phyloP scores from a whole-genome alignment of 2,888 invertebrate genomes.

The Brassicogethes aeneus region DNA sequence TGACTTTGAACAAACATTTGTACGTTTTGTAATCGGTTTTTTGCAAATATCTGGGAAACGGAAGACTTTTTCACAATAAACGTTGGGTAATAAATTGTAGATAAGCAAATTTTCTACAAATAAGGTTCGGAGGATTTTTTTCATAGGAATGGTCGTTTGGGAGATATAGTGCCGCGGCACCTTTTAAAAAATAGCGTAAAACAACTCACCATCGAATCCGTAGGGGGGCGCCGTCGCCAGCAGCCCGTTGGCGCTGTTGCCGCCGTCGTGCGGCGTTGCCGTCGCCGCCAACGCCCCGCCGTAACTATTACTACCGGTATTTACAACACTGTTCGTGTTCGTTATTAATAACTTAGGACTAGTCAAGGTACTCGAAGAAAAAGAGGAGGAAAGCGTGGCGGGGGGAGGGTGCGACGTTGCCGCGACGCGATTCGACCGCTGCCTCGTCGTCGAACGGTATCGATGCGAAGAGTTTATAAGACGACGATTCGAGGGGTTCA shows the following conservation, averaged over 20 bases:
- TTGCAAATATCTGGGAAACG: no score
- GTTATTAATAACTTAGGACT: constrained; percentile 38
- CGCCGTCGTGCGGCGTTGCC: not conserved
- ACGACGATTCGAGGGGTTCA: no score
- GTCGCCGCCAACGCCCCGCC: constrained; percentile 17
- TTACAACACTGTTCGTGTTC: constrained; percentile 37
- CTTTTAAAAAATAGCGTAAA: constrained; percentile 2
- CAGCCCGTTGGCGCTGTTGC: constrained; percentile 32
- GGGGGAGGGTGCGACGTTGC: constrained; percentile 3
- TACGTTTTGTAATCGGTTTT: no score
- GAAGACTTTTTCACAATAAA: no score
- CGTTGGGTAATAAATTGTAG: no score
- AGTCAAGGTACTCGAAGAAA: constrained; percentile 34
- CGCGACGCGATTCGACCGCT: constrained; percentile 6
- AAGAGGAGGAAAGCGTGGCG: constrained; percentile 11
- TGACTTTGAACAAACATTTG: no score
- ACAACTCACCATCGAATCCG: constrained; percentile 32
- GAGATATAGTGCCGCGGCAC: not conserved
- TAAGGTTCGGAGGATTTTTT: no score
- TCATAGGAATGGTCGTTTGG: no score
- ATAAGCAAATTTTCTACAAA: no score
- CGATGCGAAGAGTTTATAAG: no score
- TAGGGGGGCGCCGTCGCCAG: constrained; percentile 26
- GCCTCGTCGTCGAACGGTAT: no score
- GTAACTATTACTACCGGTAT: constrained; percentile 25